Conservation (phyloP, 1,140 invertebrate genomes). For the Drosophila nikananu region DNA sequence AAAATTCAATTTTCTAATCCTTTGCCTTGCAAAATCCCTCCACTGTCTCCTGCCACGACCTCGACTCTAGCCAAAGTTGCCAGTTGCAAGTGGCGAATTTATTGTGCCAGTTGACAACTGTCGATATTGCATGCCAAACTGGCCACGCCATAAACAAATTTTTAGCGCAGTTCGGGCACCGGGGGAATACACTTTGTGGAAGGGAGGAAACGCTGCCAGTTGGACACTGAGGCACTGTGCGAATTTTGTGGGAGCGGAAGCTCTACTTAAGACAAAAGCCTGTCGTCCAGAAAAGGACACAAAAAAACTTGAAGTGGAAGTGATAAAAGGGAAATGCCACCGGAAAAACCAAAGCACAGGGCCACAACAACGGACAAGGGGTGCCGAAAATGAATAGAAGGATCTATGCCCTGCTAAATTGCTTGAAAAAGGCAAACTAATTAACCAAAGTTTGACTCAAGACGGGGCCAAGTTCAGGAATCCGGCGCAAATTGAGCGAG, state of each 20-base stretch:
- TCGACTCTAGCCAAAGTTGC: conserved; percentile 36
- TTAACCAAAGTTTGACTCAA: conserved; percentile 59
- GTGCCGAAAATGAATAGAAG: conserved; percentile 41
- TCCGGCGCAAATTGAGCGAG: conserved; percentile 61
- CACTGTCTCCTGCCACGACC: conserved; percentile 28
- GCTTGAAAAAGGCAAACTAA: conserved; percentile 68
- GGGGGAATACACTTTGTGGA: conserved; percentile 5
- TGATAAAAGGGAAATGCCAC: conserved; percentile 55
- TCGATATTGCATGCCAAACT: conserved; percentile 53
- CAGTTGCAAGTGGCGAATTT: conserved; percentile 63
- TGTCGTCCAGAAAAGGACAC: conserved; percentile 12
- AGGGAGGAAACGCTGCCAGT: conserved; percentile 1
- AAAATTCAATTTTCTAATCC: conserved; percentile 76
- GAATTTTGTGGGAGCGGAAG: conserved; percentile 45
- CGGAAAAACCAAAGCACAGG: conserved; percentile 63
- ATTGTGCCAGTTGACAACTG: conserved; percentile 74
- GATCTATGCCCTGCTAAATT: conserved; percentile 59
- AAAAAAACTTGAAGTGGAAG: conserved; percentile 25
- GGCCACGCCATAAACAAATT: conserved; percentile 70
- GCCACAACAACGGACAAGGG: conserved; percentile 25
- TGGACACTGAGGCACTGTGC: conserved; percentile 15
- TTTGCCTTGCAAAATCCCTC: conserved; percentile 39
- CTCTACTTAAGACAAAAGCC: conserved; percentile 60
- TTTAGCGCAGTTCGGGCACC: background rate
- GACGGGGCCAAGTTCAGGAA: conserved; percentile 18